Evolutionary conservation across 2,888 invertebrate genomes (phyloP).

Genomic region (Cerceris ruficornis): DNA sequence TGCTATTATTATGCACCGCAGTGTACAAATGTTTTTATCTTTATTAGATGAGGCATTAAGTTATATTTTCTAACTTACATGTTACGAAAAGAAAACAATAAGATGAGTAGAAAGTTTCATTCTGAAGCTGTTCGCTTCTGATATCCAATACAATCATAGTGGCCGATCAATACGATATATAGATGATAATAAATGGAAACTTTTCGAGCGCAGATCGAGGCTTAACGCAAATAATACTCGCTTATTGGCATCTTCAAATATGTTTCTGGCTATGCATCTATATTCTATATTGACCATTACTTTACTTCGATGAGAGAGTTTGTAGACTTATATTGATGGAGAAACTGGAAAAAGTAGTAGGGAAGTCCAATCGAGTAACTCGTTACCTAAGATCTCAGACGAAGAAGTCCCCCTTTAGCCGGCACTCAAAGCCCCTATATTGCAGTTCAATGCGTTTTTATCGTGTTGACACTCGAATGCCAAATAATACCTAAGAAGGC

Average conservation of each 20-base stretch:
- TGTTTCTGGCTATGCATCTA: constrained; percentile 41
- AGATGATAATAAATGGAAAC: constrained; percentile 45
- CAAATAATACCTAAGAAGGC: constrained; percentile 36
- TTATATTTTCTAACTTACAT: too few relatives aligned
- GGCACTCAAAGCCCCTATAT: constrained; percentile 58
- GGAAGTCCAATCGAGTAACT: constrained; percentile 63
- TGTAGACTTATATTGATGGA: constrained; percentile 38
- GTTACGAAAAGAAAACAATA: too few relatives aligned
- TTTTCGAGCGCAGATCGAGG: constrained; percentile 38
- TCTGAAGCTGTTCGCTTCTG: too few relatives aligned
- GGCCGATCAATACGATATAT: not conserved
- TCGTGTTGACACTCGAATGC: constrained; percentile 47
- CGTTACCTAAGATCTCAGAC: constrained; percentile 58
- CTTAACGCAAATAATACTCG: constrained; percentile 63
- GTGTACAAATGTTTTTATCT: too few relatives aligned
- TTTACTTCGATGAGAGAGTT: constrained; percentile 49
- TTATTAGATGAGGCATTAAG: too few relatives aligned
- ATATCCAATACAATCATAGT: too few relatives aligned
- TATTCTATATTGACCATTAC: constrained; percentile 66
- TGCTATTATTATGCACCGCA: too few relatives aligned
- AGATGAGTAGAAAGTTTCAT: too few relatives aligned
- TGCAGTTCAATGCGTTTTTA: constrained; percentile 52
- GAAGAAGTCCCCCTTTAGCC: constrained; percentile 41
- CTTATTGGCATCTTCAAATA: constrained; percentile 63
- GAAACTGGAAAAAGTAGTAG: constrained; percentile 53